Conservation (phyloP, 2,797 vertebrate species). For the Kryptopterus vitreolus region DNA sequence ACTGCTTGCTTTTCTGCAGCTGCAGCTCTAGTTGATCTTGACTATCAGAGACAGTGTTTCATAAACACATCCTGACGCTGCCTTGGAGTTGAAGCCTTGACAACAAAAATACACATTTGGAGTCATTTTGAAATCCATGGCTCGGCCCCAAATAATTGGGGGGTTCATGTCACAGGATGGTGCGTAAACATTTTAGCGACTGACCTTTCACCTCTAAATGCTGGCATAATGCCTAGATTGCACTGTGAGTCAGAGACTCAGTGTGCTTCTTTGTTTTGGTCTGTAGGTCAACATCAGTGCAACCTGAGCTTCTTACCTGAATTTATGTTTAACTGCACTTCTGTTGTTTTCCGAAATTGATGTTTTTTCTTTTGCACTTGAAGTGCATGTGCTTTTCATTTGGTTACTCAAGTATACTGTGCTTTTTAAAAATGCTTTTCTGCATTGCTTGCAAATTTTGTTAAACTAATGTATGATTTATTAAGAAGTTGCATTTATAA, state of each 20-base stretch:
- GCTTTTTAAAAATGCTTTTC: background rate
- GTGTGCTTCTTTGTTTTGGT: conserved; percentile 47
- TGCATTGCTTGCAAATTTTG: background rate
- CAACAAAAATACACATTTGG: conserved; percentile 61
- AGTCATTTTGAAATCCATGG: conserved; percentile 56
- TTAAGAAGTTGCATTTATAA: background rate
- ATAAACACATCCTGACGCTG: conserved; percentile 44
- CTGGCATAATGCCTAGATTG: conserved; percentile 49
- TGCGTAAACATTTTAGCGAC: conserved; percentile 70
- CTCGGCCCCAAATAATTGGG: conserved; percentile 49
- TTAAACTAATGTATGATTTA: background rate
- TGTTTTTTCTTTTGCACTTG: conserved; percentile 67
- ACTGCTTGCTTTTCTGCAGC: conserved; percentile 15
- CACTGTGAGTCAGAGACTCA: conserved; percentile 33
- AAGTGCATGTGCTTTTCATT: conserved; percentile 75
- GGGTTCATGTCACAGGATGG: conserved; percentile 53
- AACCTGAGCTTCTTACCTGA: conserved; percentile 68
- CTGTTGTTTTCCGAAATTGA: conserved; percentile 72
- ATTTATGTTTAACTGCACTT: conserved; percentile 70
- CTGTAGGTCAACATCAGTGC: conserved; percentile 59
- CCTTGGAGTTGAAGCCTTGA: conserved; percentile 42
- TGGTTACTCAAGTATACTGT: conserved; percentile 40
- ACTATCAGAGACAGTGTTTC: conserved; percentile 46
- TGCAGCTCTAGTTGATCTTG: conserved; percentile 38
- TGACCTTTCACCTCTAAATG: conserved; percentile 64